Evolutionary conservation across 2,888 invertebrate genomes (phyloP), one percentile per base, ranked within the genome.

Genomic region (Cheilosia urbana): DNA sequence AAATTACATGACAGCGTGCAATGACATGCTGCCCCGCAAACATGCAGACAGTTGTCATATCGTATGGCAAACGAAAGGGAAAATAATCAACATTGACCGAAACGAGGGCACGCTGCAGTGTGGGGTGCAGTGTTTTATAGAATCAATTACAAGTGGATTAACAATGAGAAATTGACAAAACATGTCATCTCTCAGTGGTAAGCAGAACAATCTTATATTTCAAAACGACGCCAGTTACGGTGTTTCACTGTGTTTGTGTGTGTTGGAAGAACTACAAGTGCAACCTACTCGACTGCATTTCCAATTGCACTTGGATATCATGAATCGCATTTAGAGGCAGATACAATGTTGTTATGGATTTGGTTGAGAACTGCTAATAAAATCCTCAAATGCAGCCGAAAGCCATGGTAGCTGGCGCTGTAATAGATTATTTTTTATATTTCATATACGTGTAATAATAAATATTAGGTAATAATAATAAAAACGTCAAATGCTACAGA

Each of bases 1-100:
- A 69, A 63, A 75, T 71, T 58, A 79, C 79, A 79, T 75, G 62
- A 83, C 78, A 83, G 37, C 73, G n/a, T 53, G 49, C 47, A 66
- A 19, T 80, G 84, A 75, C 71, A 75, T 57, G 73, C 68, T 78
- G 73, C 45, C 68, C 68, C 49, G 73, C 57, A 55, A 79, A 73
- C 65, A 60, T 66, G 58, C 71, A 60, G 71, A 58, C 53, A 65
- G 78, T 75, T 79, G 84, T 84, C 84, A 84, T 84, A 79, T 71
- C 75, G 17, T 69, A 34, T 75, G 27, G 53, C 75, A 76, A 80
- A 80, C 53, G 80, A 84, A 84, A 84, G 75, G 79, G 80, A 84
- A 84, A 84, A 69, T 65, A 47, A 65, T 68, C 62, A 37, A 17
- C 60, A 55, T 40, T 83, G 68, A 66, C 82, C 37, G 13, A 77